A percentile compares a stretch with the other conserved stretches of the same genome.
These are phyloP conservation scores for Acrocephalus arundinaceus DNA, from an alignment of 2,113 vertebrate genomes.

Conservation along the genomic window DNA sequence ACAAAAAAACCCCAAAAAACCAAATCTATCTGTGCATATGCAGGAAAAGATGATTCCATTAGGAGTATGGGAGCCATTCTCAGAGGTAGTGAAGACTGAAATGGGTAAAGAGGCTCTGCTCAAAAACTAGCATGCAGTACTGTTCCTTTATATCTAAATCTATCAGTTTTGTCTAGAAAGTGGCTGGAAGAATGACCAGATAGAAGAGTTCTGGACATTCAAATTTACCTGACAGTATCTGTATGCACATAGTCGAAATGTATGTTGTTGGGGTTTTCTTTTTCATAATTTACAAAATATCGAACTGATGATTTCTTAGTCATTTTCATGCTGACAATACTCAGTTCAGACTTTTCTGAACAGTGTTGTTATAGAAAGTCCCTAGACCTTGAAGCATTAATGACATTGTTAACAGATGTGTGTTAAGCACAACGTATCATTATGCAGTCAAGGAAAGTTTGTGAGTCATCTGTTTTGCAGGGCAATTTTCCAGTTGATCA, in stretches of 20 bases:
- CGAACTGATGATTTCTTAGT: not conserved
- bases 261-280: not conserved
- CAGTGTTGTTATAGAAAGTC: not conserved
- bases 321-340: not conserved
- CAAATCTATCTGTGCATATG: not conserved
- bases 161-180: not conserved
- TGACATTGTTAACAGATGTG: not conserved
- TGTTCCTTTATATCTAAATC: not conserved
- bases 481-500: not conserved
- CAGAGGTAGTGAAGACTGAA: not conserved
- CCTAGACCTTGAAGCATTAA: not conserved
- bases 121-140: not conserved
- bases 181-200: not conserved
- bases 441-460: not conserved
- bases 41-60: not conserved
- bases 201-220: not conserved
- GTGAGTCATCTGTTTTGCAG: conserved; percentile 14
- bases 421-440: not conserved
- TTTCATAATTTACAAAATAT: not conserved
- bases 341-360: not conserved
- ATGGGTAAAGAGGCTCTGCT: not conserved
- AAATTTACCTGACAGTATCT: not conserved
- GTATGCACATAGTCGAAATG: not conserved
- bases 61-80: not conserved
- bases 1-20: too few relatives aligned